phyloP scores from a whole-genome alignment of 2,888 invertebrate species.

The Sclerodermus sp. region DNA sequence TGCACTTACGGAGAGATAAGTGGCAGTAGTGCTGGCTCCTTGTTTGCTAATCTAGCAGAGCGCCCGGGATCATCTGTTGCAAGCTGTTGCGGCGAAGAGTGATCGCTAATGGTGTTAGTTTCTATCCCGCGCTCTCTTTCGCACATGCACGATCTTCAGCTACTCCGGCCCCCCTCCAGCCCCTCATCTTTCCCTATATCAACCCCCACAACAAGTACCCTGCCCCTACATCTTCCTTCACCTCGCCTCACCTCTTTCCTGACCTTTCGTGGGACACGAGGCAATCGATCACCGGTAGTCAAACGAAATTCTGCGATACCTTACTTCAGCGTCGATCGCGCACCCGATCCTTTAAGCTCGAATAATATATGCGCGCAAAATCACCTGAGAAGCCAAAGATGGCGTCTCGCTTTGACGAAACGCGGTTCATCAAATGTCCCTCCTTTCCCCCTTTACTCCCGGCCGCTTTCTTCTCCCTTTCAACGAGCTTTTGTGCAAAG shows the following conservation, averaged over 20 bases:
- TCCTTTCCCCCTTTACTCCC: no score
- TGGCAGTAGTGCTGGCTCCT: slow-evolving; percentile 37
- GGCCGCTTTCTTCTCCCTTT: no score
- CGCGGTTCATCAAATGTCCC: no score
- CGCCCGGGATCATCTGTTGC: slow-evolving; percentile 44
- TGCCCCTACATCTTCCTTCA: neutral
- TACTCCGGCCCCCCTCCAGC: neutral
- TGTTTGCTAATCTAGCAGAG: slow-evolving; percentile 48
- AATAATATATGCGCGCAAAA: slow-evolving; percentile 41
- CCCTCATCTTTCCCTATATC: slow-evolving; percentile 4
- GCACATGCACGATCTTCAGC: neutral
- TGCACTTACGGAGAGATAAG: slow-evolving; percentile 45
- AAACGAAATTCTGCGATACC: slow-evolving; percentile 25
- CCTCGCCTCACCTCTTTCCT: neutral
- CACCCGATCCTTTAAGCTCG: slow-evolving; percentile 28
- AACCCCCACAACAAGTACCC: no score
- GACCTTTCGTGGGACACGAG: slow-evolving; percentile 24
- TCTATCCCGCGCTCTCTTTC: slow-evolving; percentile 10
- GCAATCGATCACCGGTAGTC: slow-evolving; percentile 45
- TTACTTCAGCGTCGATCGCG: slow-evolving; percentile 12
- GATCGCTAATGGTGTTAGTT: slow-evolving; percentile 49
- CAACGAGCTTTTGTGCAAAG: no score
- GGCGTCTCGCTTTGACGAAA: no score
- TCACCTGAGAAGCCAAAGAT: slow-evolving; percentile 15
- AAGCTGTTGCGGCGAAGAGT: slow-evolving; percentile 42